Conservation (phyloP, 2,113 vertebrate genomes). For the Phocoena phocoena region DNA sequence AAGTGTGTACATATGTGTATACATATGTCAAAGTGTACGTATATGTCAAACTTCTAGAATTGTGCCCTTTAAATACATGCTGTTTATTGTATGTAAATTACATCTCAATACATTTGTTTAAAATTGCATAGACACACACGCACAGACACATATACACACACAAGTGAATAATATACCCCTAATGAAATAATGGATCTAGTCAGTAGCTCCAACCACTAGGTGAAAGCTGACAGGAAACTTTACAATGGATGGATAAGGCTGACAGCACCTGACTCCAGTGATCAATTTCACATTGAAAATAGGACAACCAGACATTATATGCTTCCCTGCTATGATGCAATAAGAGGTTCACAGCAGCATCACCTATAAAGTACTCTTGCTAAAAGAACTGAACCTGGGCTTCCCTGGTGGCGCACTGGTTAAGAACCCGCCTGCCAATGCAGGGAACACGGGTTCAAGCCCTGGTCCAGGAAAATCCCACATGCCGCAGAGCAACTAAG, state of each 20-base stretch:
- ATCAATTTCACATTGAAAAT: background rate
- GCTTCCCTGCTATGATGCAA: background rate
- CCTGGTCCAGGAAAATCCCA: no score
- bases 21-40: background rate
- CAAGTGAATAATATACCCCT: background rate
- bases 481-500: no score
- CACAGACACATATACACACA: background rate
- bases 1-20: background rate
- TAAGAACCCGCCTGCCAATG: no score
- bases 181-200: background rate
- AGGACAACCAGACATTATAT: background rate
- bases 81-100: background rate
- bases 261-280: background rate
- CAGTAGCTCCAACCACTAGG: background rate
- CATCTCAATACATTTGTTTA: background rate
- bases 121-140: background rate
- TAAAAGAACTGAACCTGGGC: background rate
- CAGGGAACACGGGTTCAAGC: no score
- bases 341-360: background rate
- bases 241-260: background rate
- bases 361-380: background rate
- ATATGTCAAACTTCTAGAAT: background rate
- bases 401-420: no score
- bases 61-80: constrained; percentile 1
- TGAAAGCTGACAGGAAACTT: constrained; percentile 1